Conservation (phyloP, 2,888 invertebrate species). For the Branchellion lobata region DNA sequence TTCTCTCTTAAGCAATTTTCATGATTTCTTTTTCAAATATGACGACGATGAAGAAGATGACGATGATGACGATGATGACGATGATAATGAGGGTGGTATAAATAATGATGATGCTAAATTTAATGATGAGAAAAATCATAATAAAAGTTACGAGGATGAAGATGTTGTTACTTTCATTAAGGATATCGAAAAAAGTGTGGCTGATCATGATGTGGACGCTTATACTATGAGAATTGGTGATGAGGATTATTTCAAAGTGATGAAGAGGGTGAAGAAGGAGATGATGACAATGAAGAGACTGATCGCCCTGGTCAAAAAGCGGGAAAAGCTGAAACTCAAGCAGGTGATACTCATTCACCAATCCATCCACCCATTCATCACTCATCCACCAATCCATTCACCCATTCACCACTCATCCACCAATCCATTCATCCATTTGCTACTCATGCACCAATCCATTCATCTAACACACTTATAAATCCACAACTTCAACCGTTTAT, state of each 20-base stretch:
- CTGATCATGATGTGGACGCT: not conserved
- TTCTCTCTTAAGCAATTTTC: no score
- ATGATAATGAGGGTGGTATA: not conserved
- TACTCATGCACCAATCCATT: not conserved
- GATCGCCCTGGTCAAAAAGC: conserved; percentile 89
- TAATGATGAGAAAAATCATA: not conserved
- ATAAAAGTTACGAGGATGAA: not conserved
- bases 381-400: no score
- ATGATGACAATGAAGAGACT: conserved; percentile 85
- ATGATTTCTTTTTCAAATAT: no score
- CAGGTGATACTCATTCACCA: not conserved
- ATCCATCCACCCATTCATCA: not conserved
- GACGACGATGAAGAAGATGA: not conserved
- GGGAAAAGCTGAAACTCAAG: conserved; percentile 90
- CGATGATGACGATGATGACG: conserved; percentile 24
- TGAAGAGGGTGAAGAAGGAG: conserved; percentile 75
- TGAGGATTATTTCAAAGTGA: not conserved
- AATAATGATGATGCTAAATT: conserved; percentile 6
- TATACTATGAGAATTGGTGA: not conserved
- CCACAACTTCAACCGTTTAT: not conserved
- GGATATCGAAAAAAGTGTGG: not conserved
- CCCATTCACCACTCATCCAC: no score
- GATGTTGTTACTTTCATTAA: no score
- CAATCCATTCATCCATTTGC: not conserved
- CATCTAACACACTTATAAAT: no score